phyloP scores from a whole-genome alignment of 2,113 vertebrate species.

The Dolichotis patagonum region DNA sequence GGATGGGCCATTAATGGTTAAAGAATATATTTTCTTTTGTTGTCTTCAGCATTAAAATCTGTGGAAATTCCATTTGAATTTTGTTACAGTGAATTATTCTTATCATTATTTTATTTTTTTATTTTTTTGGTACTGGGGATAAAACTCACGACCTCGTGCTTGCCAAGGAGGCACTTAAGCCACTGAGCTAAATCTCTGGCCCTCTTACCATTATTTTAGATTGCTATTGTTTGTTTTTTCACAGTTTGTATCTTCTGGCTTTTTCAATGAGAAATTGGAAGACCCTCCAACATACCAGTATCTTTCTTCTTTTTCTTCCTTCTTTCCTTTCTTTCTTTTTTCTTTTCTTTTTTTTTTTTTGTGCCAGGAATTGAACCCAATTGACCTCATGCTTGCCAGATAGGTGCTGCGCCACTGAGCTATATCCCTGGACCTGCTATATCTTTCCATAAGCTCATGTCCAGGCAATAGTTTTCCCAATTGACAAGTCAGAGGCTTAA shows the following conservation, averaged over 20 bases:
- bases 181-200: no score
- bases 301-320: no score
- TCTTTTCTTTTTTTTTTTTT: no score
- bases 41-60: background rate
- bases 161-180: no score
- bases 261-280: constrained; percentile 9
- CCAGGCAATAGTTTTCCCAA: background rate
- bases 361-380: no score
- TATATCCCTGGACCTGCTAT: background rate
- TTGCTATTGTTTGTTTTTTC: background rate
- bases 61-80: background rate
- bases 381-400: no score
- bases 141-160: no score
- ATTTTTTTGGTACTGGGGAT: no score
- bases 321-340: no score
- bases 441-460: background rate
- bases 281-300: background rate
- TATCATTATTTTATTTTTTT: no score
- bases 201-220: background rate
- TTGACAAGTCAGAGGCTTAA: background rate
- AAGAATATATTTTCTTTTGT: background rate
- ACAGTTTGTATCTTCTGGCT: background rate
- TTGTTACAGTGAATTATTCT: background rate
- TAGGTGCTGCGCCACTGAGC: no score
- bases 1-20: background rate